A percentile compares a stretch with the other conserved stretches of the same genome.
These are phyloP conservation scores for Caenorhabditis sp. DNA, from an alignment of 2,888 invertebrate species.

Conservation along the genomic window DNA sequence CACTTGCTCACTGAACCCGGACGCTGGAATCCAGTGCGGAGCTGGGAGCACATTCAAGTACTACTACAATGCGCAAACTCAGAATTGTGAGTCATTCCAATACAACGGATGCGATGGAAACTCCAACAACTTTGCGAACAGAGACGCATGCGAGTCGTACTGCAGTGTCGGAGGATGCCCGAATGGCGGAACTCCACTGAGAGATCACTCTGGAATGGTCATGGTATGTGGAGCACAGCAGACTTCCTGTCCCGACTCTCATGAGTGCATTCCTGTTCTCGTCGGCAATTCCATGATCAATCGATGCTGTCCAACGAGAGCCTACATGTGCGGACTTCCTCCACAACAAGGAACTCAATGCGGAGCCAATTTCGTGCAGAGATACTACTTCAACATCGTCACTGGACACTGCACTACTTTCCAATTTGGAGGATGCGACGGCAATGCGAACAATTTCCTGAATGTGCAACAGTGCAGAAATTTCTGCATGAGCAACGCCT, in stretches of 20 bases:
- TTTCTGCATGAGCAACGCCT: conserved; percentile 68
- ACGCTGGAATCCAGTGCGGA: conserved; percentile 70
- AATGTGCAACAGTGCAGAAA: conserved; percentile 70
- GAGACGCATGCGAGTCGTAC: conserved; percentile 68
- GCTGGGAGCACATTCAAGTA: conserved; percentile 69
- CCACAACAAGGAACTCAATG: conserved; percentile 69
- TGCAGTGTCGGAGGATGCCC: conserved; percentile 74
- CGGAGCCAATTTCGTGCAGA: conserved; percentile 53
- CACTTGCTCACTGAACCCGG: conserved; percentile 69
- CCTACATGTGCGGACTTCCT: conserved; percentile 69
- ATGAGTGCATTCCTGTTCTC: conserved; percentile 69
- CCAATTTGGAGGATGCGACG: conserved; percentile 74
- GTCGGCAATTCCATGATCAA: conserved; percentile 63
- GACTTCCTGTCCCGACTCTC: conserved; percentile 62
- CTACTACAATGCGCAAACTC: conserved; percentile 69
- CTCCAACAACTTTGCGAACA: conserved; percentile 70
- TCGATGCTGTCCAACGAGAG: conserved; percentile 71
- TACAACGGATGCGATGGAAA: conserved; percentile 69
- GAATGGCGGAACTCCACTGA: conserved; percentile 67
- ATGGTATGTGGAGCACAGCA: conserved; percentile 61
- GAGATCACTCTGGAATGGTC: conserved; percentile 66
- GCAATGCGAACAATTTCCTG: conserved; percentile 73
- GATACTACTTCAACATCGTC: conserved; percentile 76
- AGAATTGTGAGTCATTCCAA: conserved; percentile 66
- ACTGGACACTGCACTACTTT: conserved; percentile 73